These are phyloP conservation scores for Neoascia interrupta DNA, from an alignment of 2,888 invertebrate genomes.

Conservation along the genomic window DNA sequence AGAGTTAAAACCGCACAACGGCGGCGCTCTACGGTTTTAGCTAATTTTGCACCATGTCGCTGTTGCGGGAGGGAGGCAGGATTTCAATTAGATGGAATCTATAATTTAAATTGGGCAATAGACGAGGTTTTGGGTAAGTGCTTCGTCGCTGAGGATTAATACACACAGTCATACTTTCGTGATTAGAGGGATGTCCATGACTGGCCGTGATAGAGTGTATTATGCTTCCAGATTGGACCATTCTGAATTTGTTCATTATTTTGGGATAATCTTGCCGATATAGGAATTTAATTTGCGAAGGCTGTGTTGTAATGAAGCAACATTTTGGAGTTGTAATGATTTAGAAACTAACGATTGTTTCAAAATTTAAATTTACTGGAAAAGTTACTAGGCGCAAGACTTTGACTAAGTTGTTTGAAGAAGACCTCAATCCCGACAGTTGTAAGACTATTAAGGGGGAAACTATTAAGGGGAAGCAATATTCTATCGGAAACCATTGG, in stretches of 20 bases:
- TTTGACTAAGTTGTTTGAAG: too few relatives aligned
- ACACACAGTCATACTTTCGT: slow-evolving; percentile 17
- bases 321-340: too few relatives aligned
- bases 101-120: slow-evolving; percentile 59
- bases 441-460: too few relatives aligned
- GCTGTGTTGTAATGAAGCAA: slow-evolving; percentile 3
- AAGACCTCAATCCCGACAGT: too few relatives aligned
- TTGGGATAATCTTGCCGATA: slow-evolving; percentile 19
- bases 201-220: not conserved
- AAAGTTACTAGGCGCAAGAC: too few relatives aligned
- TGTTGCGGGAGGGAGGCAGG: slow-evolving; percentile 13
- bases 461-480: too few relatives aligned
- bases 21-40: slow-evolving; percentile 17
- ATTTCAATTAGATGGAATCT: slow-evolving; percentile 65
- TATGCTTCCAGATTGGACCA: slow-evolving; percentile 10
- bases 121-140: slow-evolving; percentile 13
- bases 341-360: too few relatives aligned
- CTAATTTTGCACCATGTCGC: slow-evolving; percentile 63
- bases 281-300: not conserved
- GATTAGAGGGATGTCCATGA: slow-evolving; percentile 5
- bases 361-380: too few relatives aligned
- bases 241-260: slow-evolving; percentile 42
- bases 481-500: too few relatives aligned
- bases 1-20: slow-evolving; percentile 45
- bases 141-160: slow-evolving; percentile 24